Percentiles rank a stretch among this genome's conserved stretches.
phyloP scores from a whole-genome alignment of 2,113 vertebrate species.

The Butorides virescens region DNA sequence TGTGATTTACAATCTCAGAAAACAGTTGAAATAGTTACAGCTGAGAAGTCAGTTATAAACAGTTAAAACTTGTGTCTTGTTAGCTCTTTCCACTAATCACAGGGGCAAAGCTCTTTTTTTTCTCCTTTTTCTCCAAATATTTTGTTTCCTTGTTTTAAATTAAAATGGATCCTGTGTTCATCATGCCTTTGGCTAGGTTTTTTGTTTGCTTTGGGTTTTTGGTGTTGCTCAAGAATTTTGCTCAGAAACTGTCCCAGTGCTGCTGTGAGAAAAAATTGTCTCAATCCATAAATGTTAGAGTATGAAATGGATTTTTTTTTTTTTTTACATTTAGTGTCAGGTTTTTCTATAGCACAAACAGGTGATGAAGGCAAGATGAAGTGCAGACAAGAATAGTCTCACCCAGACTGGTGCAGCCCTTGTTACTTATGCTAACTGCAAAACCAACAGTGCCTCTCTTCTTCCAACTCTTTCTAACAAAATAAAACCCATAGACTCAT shows the following conservation, averaged over 20 bases:
- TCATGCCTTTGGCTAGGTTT: not conserved
- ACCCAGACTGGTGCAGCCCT: not conserved
- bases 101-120: not conserved
- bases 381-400: not conserved
- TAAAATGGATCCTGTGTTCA: not conserved
- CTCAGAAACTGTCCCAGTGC: not conserved
- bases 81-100: not conserved
- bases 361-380: not conserved
- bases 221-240: not conserved
- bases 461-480: not conserved
- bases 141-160: not conserved
- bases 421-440: not conserved
- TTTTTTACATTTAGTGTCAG: not conserved
- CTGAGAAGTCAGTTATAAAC: not conserved
- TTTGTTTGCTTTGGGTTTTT: not conserved
- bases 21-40: not conserved
- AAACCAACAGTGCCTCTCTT: not conserved
- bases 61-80: not conserved
- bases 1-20: not conserved
- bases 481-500: not conserved
- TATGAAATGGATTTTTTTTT: not conserved
- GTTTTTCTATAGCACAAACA: not conserved
- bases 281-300: not conserved
- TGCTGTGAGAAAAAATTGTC: not conserved
- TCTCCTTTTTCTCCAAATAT: not conserved